Evolutionary conservation across 2,113 vertebrate species (phyloP).

Genomic region (Mellivora capensis): DNA sequence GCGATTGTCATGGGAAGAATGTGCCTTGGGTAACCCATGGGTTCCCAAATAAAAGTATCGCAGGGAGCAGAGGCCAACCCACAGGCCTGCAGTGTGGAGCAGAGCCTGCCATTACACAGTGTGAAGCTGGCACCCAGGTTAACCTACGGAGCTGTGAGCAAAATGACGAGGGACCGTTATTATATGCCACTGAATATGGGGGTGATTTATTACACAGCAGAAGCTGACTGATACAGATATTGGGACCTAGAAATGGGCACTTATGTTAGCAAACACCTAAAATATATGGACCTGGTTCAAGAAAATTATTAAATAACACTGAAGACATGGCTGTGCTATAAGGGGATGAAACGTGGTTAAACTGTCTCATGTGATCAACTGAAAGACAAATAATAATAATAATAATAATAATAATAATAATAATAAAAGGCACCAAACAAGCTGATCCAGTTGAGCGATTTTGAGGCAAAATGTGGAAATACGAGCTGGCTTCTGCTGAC

Average conservation of each 20-base stretch:
- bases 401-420: background rate
- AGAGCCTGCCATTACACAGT: background rate
- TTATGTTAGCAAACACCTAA: constrained; percentile 23
- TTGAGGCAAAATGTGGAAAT: background rate
- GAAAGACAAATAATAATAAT: background rate
- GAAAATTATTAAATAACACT: background rate
- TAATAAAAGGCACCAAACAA: background rate
- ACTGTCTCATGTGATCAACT: background rate
- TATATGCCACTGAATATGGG: background rate
- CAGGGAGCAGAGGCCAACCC: background rate
- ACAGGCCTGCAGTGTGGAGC: background rate
- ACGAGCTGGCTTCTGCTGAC: background rate
- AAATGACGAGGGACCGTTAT: background rate
- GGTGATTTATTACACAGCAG: background rate
- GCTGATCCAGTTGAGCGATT: background rate
- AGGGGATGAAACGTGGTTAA: background rate
- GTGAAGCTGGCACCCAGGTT: background rate
- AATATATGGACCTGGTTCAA: background rate
- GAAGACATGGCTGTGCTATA: background rate
- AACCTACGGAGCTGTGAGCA: background rate
- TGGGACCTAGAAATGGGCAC: background rate
- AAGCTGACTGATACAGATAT: constrained; percentile 4
- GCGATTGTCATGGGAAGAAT: background rate
- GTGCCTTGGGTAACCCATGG: background rate
- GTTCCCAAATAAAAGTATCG: background rate